Base-by-base conservation (phyloP, 37 sponge, comb jelly and placozoan genomes). In the Sycon ciliatum region DNA sequence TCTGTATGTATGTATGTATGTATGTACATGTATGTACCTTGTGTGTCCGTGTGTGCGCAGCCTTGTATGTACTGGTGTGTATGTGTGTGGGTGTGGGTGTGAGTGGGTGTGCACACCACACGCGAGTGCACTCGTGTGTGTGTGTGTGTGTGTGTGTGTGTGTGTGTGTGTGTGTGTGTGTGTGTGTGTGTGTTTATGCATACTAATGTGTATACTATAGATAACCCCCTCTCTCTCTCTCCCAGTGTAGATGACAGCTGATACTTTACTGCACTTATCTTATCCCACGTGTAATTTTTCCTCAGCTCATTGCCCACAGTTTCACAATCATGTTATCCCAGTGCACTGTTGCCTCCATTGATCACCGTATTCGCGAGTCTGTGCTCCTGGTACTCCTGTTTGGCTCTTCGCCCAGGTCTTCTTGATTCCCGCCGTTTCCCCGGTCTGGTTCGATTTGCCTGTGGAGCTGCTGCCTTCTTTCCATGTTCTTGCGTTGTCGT, bases 111-210 rank as follows among this genome's bases (percentile, higher is more conserved):
- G 49, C n/a, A n/a, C n/a, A n/a, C n/a, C n/a, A n/a, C n/a, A n/a
- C n/a, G n/a, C n/a, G n/a, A n/a, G n/a, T n/a, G n/a, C n/a, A n/a
- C n/a, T n/a, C n/a, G n/a, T 42, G 49, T 13, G 13, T 42, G 13
- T 42, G 49, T 42, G 49, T 42, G 13, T 16, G 13, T 42, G 49
- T 42, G 49, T 42, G 49, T 42, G 49, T 42, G 49, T 42, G 49
- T 42, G 49, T 42, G 49, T 42, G 49, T 42, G 49, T 42, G 49
- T 42, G 49, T 42, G 49, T 42, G 49, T 42, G 49, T 42, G 49
- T 42, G 49, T 42, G 49, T 42, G 49, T 42, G 49, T 42, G 49
- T 42, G 49, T 42, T 9, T 42, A 13, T 42, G 49, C 9, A 13
- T 13, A 13, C 13, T 13, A 18, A 13, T 13, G 13, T 42, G 49